Evolutionary conservation across 1,140 invertebrate genomes (phyloP).

Genomic region (Drosophila lacteicornis): DNA sequence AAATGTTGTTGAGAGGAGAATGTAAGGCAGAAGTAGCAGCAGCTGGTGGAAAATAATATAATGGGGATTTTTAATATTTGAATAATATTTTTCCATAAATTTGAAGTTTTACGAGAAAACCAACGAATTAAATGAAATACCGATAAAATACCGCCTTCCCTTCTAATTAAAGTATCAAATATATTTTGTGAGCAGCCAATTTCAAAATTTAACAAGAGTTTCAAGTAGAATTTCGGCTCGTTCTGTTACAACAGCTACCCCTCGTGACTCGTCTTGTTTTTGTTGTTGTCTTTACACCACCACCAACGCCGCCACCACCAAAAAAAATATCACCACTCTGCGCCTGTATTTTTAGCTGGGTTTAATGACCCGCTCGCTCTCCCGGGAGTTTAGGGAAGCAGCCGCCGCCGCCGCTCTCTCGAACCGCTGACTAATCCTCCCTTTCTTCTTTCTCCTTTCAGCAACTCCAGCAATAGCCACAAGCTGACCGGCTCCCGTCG

Average conservation of each 20-base stretch:
- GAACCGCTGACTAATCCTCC: constrained; percentile 67
- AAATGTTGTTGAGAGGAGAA: not conserved
- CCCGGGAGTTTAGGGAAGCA: constrained; percentile 52
- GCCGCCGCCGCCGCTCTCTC: constrained; percentile 23
- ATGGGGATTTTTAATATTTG: not conserved
- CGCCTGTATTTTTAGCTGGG: constrained; percentile 75
- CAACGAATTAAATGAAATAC: too few relatives aligned
- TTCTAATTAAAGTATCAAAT: not conserved
- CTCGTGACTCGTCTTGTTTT: constrained; percentile 12
- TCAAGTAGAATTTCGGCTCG: constrained; percentile 33
- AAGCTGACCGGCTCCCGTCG: constrained; percentile 62
- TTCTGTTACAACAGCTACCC: constrained; percentile 55
- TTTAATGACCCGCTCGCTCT: constrained; percentile 71
- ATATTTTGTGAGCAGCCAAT: not conserved
- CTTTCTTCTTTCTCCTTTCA: constrained; percentile 32
- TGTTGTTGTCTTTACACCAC: constrained; percentile 56
- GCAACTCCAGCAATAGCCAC: constrained; percentile 49
- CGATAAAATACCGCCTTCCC: too few relatives aligned
- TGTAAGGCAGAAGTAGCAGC: not conserved
- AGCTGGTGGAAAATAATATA: not conserved
- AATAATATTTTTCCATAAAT: too few relatives aligned
- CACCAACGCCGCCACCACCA: constrained; percentile 62
- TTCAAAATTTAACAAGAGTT: constrained; percentile 13
- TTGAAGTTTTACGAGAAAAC: too few relatives aligned
- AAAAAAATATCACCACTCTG: constrained; percentile 21